phyloP scores from a whole-genome alignment of 2,797 vertebrate genomes.

The Danio kyathit region DNA sequence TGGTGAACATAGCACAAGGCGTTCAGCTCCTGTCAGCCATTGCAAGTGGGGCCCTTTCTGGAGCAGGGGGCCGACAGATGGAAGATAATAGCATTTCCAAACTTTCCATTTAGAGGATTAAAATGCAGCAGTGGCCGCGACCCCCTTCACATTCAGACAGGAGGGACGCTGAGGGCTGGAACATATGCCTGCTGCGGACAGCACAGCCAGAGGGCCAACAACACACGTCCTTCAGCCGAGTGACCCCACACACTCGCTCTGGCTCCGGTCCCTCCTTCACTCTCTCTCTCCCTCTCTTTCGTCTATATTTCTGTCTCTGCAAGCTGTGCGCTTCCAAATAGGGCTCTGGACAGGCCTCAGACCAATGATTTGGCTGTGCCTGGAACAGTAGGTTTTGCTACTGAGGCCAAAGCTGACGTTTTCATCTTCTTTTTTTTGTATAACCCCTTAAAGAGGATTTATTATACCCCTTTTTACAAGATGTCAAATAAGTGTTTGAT shows the following conservation, averaged over 20 bases:
- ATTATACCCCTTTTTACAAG: no score
- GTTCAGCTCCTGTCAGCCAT: conserved; percentile 14
- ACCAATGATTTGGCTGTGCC: background rate
- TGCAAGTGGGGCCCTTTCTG: background rate
- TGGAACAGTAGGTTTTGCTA: background rate
- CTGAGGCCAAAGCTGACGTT: background rate
- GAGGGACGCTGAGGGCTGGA: conserved; percentile 40
- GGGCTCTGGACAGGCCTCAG: conserved; percentile 1
- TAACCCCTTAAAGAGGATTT: no score
- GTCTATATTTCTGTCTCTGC: background rate
- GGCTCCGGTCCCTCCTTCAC: background rate
- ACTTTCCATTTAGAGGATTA: conserved; percentile 72
- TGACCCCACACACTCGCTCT: conserved; percentile 41
- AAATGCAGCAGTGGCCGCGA: conserved; percentile 62
- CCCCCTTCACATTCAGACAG: conserved; percentile 65
- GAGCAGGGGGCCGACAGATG: conserved; percentile 66
- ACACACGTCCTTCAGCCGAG: conserved; percentile 61
- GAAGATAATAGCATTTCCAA: conserved; percentile 71
- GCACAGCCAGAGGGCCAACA: conserved; percentile 39
- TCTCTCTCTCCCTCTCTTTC: conserved; percentile 6
- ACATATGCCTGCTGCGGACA: conserved; percentile 59
- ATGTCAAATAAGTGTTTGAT: no score
- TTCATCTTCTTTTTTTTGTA: no score
- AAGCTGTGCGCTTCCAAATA: conserved; percentile 10
- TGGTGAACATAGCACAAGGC: conserved; percentile 55